Evolutionary conservation across 2,797 vertebrate species (phyloP), one percentile per base, ranked within the genome.

Genomic region (Pagetopsis macropterus): DNA sequence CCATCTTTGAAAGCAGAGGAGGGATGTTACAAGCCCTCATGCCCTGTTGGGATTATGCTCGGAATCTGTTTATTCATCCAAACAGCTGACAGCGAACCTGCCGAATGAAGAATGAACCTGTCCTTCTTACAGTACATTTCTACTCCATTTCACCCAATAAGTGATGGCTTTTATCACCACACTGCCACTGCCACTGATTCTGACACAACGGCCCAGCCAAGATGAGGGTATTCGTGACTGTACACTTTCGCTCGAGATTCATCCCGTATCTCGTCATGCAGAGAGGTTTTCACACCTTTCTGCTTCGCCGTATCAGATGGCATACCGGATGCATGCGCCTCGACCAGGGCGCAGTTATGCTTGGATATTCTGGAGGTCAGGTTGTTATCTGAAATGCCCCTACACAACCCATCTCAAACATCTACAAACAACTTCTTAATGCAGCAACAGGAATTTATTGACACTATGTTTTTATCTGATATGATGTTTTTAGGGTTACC

Each of bases 211-310:
- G 51, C 40, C 6, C n/a, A 17, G 23, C 4, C 17, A 67, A n/a
- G 10, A 88, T 90, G 76, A 85, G 85, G 90, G 90, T 91, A 44
- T 94, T 91, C 78, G 86, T 94, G 92, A 92, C 87, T 90, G 66
- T 78, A 75, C 75, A 79, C 63, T 87, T 79, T 88, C 70, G 50
- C 45, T 66, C 13, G 2, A 19, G 84, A 83, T 21, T 64, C 65
- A 33, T 66, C 79, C 81, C 79, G 31, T 73, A 85, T 87, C 73
- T 70, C 15, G 75, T 92, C 87, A 88, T 16, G 80, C 65, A 0
- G 64, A 44, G 40, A 41, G 45, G 11, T 54, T 81, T 84, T 86
- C 80, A 89, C 74, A 72, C 86, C 70, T 65, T 72, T 62, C n/a
- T 75, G 73, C 50, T 31, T 62, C 56, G 60, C 27, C 15, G 5